Evolutionary conservation across 2,113 vertebrate species (phyloP).

Genomic region (Catharus fuscescens): DNA sequence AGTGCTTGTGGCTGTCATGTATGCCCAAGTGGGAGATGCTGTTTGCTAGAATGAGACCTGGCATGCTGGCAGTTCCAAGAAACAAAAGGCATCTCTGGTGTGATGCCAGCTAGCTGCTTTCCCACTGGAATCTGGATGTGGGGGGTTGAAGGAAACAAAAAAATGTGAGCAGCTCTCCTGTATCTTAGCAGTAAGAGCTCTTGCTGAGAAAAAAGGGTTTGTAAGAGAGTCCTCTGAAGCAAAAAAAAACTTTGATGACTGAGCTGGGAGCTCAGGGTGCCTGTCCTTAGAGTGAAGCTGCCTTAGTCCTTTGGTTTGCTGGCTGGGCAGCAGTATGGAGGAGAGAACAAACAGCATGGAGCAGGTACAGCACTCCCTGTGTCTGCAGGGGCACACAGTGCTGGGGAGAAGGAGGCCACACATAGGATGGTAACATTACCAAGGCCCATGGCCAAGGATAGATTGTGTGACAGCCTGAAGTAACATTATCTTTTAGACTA

Average conservation of each 20-base stretch:
- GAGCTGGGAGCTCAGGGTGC: not conserved
- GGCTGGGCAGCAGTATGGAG: not conserved
- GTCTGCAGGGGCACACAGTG: fast-evolving
- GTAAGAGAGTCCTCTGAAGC: not conserved
- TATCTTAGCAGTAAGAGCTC: not conserved
- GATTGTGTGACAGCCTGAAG: not conserved
- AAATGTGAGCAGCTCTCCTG: not conserved
- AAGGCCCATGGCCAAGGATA: not conserved
- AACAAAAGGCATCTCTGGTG: not conserved
- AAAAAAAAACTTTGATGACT: not conserved
- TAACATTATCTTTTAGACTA: not conserved
- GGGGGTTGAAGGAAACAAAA: not conserved
- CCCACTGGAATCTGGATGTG: not conserved
- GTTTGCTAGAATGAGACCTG: not conserved
- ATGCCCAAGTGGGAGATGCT: not conserved
- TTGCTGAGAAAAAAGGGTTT: not conserved
- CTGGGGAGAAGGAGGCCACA: not conserved
- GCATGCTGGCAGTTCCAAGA: not conserved
- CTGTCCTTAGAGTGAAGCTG: not conserved
- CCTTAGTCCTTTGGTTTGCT: not conserved
- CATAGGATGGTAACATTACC: not conserved
- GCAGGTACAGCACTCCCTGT: not conserved
- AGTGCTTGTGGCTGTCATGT: not conserved
- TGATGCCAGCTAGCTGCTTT: not conserved
- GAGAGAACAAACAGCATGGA: not conserved